phyloP scores from a whole-genome alignment of 2,797 vertebrate genomes.

The Buceros bicornis region DNA sequence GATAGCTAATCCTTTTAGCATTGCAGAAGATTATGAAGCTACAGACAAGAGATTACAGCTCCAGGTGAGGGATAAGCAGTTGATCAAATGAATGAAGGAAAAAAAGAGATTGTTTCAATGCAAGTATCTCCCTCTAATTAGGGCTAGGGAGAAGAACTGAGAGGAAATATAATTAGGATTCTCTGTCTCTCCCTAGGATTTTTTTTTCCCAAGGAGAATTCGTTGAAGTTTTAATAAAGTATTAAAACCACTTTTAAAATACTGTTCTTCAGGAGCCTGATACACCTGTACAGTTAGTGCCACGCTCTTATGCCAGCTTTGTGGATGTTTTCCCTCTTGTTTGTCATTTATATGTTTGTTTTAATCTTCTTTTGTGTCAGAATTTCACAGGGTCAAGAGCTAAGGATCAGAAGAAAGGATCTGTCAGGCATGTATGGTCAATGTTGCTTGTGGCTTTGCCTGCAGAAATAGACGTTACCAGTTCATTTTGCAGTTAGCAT shows the following conservation, averaged over 20 bases:
- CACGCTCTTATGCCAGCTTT: not conserved
- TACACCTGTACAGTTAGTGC: not conserved
- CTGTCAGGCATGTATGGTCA: not conserved
- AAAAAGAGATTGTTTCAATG: conserved; percentile 59
- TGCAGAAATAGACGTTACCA: not conserved
- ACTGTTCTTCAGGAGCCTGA: not conserved
- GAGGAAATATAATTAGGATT: not conserved
- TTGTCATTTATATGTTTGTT: not conserved
- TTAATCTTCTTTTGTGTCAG: not conserved
- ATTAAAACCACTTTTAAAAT: not conserved
- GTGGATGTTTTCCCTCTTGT: not conserved
- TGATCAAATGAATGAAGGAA: conserved; percentile 56
- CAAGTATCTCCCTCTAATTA: conserved; percentile 39
- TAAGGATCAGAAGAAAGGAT: not conserved
- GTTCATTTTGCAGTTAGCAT: not conserved
- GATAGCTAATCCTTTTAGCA: conserved; percentile 51
- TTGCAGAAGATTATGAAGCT: conserved; percentile 41
- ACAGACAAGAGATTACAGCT: conserved; percentile 55
- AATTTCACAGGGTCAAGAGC: not conserved
- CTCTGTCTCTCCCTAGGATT: not conserved
- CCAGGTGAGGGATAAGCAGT: conserved; percentile 60
- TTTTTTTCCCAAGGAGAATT: not conserved
- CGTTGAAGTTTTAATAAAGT: not conserved
- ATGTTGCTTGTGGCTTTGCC: not conserved
- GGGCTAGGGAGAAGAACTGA: not conserved